phyloP scores from a whole-genome alignment of 2,797 vertebrate species.

The Enteromius radiatus region DNA sequence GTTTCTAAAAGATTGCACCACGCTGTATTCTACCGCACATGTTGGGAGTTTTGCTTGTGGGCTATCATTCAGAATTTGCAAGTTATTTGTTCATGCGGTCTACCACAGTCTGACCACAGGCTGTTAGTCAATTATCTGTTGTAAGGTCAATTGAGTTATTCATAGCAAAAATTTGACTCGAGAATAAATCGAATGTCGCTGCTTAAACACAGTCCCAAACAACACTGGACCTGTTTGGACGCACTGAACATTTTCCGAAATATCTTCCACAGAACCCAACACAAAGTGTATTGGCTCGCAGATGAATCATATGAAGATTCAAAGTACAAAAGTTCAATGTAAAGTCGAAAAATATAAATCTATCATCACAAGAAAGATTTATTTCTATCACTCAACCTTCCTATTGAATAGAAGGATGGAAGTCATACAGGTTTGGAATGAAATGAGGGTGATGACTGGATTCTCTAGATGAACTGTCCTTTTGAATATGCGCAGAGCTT shows the following conservation, averaged over 20 bases:
- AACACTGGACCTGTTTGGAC: not conserved
- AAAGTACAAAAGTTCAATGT: not conserved
- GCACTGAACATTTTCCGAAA: not conserved
- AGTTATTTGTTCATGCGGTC: not conserved
- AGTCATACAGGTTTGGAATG: not conserved
- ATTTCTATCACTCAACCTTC: not conserved
- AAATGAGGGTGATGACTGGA: not conserved
- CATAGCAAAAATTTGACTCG: not conserved
- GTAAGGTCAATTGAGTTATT: conserved; percentile 10
- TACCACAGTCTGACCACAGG: not conserved
- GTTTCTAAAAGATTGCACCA: not conserved
- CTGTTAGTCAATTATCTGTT: conserved; percentile 1
- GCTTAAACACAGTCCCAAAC: not conserved
- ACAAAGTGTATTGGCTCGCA: not conserved
- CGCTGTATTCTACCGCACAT: not conserved
- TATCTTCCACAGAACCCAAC: not conserved
- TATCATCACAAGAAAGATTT: not conserved
- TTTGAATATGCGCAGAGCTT: not conserved
- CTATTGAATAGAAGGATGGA: not conserved
- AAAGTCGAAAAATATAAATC: not conserved
- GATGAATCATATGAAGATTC: not conserved
- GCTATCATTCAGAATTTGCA: not conserved
- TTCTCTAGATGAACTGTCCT: not conserved
- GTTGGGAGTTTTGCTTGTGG: not conserved
- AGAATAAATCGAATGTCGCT: not conserved